These are phyloP conservation scores for crab-eating macaque (Macaca fascicularis) DNA, from an alignment of 2,113 vertebrate genomes.

Conservation along the genomic window T2T-MFA8v1.1 NC_088391.1:25130501-25131000, in stretches of 20 bases:
- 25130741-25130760: neutral
- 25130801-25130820: neutral
- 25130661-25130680: neutral
- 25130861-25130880: fast-evolving
- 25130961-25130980: neutral
- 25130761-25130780: neutral
- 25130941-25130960: neutral
- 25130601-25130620: neutral
- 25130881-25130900: neutral
- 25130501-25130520: neutral
- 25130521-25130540: neutral
- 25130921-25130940: neutral
- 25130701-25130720: neutral
- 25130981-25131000: neutral
- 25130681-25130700: neutral
- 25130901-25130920: fast-evolving
- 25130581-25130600: fast-evolving
- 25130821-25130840: neutral
- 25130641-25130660: neutral
- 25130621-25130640: neutral
- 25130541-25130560: neutral
- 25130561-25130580: neutral
- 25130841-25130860: neutral
- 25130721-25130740: neutral
- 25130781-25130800: neutral